A percentile compares a stretch with the other conserved stretches of the same genome.
Conservation (phyloP, 2,797 vertebrate genomes). For the Liparis tanakae region DNA sequence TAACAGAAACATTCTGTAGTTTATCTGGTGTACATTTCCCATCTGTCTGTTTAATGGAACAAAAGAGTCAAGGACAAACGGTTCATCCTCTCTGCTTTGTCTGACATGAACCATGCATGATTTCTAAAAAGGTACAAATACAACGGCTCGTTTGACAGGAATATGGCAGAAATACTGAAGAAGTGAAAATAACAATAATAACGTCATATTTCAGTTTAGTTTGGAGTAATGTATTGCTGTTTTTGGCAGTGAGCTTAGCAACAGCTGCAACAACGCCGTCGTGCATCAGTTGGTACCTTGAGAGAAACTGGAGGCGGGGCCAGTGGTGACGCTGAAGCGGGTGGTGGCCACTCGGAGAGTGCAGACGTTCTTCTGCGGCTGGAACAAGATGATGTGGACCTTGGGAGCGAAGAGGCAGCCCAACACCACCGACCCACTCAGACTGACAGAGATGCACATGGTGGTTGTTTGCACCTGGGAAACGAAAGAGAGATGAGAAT, state of each 20-base stretch:
- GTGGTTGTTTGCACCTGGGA: conserved; percentile 97
- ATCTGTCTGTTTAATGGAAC: not conserved
- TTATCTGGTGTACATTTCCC: not conserved
- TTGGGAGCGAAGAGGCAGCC: conserved; percentile 98
- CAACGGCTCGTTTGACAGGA: not conserved
- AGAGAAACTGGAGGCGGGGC: conserved; percentile 88
- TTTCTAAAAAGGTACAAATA: conserved; percentile 14
- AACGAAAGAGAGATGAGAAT: conserved; percentile 18
- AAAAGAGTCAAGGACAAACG: not conserved
- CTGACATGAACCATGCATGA: not conserved
- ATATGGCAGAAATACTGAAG: not conserved
- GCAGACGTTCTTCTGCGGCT: conserved; percentile 97
- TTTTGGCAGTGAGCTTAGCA: not conserved
- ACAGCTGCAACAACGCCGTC: not conserved
- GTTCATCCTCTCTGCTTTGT: not conserved
- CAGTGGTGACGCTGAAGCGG: conserved; percentile 89
- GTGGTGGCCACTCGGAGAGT: conserved; percentile 90
- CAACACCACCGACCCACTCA: conserved; percentile 96
- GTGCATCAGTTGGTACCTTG: conserved; percentile 81
- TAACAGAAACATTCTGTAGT: not conserved
- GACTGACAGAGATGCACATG: conserved; percentile 98
- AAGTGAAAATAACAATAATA: not conserved
- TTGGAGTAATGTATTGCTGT: not conserved
- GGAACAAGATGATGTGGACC: conserved; percentile 97
- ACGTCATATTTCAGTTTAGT: not conserved